Base-by-base conservation (phyloP, 2,888 invertebrate species). In the Cordilura impudica region DNA sequence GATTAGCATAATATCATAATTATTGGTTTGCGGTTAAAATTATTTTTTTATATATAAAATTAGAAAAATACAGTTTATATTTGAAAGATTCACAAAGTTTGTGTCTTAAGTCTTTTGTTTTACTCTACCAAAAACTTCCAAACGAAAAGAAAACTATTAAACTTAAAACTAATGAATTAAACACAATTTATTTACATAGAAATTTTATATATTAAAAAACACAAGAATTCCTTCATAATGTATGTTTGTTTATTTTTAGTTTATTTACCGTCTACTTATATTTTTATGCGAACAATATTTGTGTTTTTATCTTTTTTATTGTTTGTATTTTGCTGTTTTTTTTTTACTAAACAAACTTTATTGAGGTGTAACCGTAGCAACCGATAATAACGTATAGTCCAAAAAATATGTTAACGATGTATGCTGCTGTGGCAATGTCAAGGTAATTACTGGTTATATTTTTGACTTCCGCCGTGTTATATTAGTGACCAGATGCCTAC, bases 341-440 rank as follows among this genome's bases (percentile, higher is more conserved):
- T 63, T 61, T 19, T 18, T 31, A 7, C 7, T 12, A 43, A 53
- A 67, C 21, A 47, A 69, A 54, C 12, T 19, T 39, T 23, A 71
- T 39, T 74, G 54, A 78, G 29, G 53, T 70, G 54, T 69, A 74
- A 74, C 45, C 35, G 43, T 16, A 18, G 35, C 14, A 60, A 60
- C 45, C 45, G 43, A 45, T 56, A 56, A 56, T 10, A 60, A 14
- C n/a, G n/a, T n/a, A n/a, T n/a, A n/a, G 49, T 49, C 4, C 23
- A 21, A 26, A 45, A 10, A 31, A 21, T 47, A 19, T 43, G 35
- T 8, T 21, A 69, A 67, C 66, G 12, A 10, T 54, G 39, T 35
- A 65, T 39, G 23, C 39, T 66, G 47, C 23, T 47, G n/a, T 39
- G 60, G 45, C 78, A 78, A 78, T 78, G 78, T 78, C 78, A 78